Evolutionary conservation across 2,113 vertebrate genomes (phyloP).

Genomic region (Coreoperca whiteheadi): DNA sequence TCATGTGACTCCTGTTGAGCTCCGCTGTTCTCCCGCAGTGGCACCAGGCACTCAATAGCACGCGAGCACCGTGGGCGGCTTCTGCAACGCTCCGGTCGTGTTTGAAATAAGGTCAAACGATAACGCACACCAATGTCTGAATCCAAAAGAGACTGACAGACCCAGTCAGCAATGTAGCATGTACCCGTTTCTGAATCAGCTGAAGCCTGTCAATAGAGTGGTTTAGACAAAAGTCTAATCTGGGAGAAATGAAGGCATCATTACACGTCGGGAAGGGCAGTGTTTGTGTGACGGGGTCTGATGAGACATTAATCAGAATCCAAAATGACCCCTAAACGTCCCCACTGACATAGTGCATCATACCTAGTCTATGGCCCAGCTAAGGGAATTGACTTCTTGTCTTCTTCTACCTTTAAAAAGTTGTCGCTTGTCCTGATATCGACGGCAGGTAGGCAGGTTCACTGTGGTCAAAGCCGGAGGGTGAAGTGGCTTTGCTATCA

Average conservation of each 20-base stretch:
- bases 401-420: background rate
- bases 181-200: too few relatives aligned
- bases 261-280: too few relatives aligned
- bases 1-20: background rate
- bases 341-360: background rate
- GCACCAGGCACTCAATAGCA: background rate
- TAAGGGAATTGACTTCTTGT: background rate
- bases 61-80: background rate
- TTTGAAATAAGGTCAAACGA: too few relatives aligned
- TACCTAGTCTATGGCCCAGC: background rate
- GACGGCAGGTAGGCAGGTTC: background rate
- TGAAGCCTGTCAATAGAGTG: too few relatives aligned
- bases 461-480: background rate
- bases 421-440: background rate
- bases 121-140: background rate
- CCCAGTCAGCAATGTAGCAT: background rate
- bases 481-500: background rate
- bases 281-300: too few relatives aligned
- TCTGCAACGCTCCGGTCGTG: too few relatives aligned
- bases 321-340: too few relatives aligned
- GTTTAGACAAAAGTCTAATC: too few relatives aligned
- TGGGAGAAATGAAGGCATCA: too few relatives aligned
- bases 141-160: background rate
- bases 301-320: too few relatives aligned
- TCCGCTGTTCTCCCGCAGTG: background rate